Percentiles rank a stretch among this genome's conserved stretches.
Evolutionary conservation across 1,140 invertebrate species (phyloP).

Genomic region (Hyposmocoma kahamanoa): DNA sequence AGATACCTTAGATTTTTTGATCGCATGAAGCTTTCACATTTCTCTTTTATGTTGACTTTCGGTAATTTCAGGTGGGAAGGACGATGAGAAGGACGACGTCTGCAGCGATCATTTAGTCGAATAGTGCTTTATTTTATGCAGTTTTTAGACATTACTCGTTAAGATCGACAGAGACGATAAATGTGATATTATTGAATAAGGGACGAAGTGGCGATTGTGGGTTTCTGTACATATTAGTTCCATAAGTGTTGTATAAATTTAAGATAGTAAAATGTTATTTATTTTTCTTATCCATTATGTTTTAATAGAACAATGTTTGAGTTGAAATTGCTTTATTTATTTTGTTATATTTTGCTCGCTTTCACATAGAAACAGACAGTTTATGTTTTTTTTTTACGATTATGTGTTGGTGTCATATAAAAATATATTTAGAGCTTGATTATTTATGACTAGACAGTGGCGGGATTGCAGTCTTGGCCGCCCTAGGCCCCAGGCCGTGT

Average conservation of each 20-base stretch:
- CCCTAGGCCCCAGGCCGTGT: too few relatives aligned
- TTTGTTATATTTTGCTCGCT: too few relatives aligned
- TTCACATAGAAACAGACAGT: too few relatives aligned
- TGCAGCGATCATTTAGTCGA: constrained; percentile 48
- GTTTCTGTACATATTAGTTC: constrained; percentile 64
- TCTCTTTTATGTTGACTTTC: constrained; percentile 60
- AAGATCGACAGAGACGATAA: constrained; percentile 62
- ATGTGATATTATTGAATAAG: constrained; percentile 68
- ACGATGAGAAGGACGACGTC: constrained; percentile 61
- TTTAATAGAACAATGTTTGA: too few relatives aligned
- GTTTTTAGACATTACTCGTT: constrained; percentile 28
- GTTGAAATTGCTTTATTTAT: not conserved
- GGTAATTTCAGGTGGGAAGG: constrained; percentile 64
- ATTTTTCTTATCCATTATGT: constrained; percentile 39
- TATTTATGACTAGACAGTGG: too few relatives aligned
- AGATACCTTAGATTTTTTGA: constrained; percentile 17
- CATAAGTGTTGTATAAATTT: constrained; percentile 52
- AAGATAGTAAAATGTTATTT: constrained; percentile 46
- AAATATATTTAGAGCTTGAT: too few relatives aligned
- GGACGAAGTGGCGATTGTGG: constrained; percentile 36
- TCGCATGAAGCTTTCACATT: constrained; percentile 25
- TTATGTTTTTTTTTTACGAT: too few relatives aligned
- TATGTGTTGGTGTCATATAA: too few relatives aligned
- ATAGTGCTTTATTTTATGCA: constrained; percentile 42
- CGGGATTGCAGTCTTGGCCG: too few relatives aligned